Conservation (phyloP, 2,113 vertebrate species). For the Epinephelus lanceolatus region DNA sequence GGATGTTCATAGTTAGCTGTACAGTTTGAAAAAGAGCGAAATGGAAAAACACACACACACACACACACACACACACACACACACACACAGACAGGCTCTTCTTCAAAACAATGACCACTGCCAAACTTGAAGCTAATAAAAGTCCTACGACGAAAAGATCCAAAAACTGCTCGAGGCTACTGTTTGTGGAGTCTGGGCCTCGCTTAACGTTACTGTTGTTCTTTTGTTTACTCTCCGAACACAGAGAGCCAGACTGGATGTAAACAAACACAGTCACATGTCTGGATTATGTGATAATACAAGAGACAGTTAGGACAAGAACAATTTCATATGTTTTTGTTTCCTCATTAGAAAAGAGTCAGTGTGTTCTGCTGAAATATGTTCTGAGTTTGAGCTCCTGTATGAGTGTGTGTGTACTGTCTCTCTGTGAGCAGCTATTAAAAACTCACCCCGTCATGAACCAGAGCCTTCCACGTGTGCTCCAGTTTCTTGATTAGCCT, state of each 20-base stretch:
- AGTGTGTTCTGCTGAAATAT: not conserved
- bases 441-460: conserved; percentile 94
- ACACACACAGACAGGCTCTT: not conserved
- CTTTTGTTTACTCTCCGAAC: not conserved
- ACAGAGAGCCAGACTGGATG: not conserved
- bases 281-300: not conserved
- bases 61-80: not conserved
- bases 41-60: not conserved
- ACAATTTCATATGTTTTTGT: not conserved
- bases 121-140: conserved; percentile 11
- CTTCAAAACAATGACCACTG: not conserved
- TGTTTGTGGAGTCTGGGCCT: not conserved
- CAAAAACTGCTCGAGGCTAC: not conserved
- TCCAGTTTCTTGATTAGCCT: conserved; percentile 99
- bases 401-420: not conserved
- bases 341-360: not conserved
- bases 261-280: not conserved
- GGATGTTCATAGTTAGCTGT: too few relatives aligned
- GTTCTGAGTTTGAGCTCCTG: not conserved
- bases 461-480: conserved; percentile 98
- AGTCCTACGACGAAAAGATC: not conserved
- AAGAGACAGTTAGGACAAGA: not conserved
- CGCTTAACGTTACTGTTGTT: not conserved
- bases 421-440: conserved; percentile 1
- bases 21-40: not conserved